Percentiles rank a stretch among this genome's conserved stretches.
These are phyloP conservation scores for Triplophysa yarkandensis DNA, from an alignment of 2,797 vertebrate species.

Conservation along the genomic window DNA sequence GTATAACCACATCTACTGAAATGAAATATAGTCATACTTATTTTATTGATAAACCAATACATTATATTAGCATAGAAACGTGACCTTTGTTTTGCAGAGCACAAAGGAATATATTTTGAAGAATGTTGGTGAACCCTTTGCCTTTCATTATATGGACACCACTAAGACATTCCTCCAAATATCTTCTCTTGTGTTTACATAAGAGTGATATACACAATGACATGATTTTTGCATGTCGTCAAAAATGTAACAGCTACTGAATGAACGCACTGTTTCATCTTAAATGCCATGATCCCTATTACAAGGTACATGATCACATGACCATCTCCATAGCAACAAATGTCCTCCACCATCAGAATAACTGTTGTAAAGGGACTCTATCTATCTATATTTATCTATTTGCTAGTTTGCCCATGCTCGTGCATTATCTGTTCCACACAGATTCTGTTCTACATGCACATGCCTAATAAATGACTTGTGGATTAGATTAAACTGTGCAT, in stretches of 20 bases:
- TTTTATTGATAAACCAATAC: not conserved
- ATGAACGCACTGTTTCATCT: not conserved
- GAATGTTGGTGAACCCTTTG: too few relatives aligned
- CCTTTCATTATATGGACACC: too few relatives aligned
- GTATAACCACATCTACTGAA: not conserved
- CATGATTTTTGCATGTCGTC: not conserved
- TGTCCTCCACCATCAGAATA: not conserved
- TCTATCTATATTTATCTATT: not conserved
- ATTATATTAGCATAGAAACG: not conserved
- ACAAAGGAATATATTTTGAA: too few relatives aligned
- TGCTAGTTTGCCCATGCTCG: not conserved
- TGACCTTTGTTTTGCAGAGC: too few relatives aligned
- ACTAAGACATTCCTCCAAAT: too few relatives aligned
- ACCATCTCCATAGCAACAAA: conserved; percentile 8
- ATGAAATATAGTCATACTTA: not conserved
- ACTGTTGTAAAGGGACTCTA: conserved; percentile 11
- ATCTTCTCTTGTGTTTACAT: too few relatives aligned
- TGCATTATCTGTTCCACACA: not conserved
- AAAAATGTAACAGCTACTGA: not conserved
- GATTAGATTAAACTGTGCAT: not conserved
- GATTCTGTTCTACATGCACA: not conserved
- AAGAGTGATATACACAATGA: too few relatives aligned
- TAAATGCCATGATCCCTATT: conserved; percentile 7
- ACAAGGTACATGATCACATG: conserved; percentile 1
- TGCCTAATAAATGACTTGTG: not conserved